Evolutionary conservation across 2,888 invertebrate genomes (phyloP), one percentile per base, ranked within the genome.

Genomic region (Dasysyrphus albostriatus): DNA sequence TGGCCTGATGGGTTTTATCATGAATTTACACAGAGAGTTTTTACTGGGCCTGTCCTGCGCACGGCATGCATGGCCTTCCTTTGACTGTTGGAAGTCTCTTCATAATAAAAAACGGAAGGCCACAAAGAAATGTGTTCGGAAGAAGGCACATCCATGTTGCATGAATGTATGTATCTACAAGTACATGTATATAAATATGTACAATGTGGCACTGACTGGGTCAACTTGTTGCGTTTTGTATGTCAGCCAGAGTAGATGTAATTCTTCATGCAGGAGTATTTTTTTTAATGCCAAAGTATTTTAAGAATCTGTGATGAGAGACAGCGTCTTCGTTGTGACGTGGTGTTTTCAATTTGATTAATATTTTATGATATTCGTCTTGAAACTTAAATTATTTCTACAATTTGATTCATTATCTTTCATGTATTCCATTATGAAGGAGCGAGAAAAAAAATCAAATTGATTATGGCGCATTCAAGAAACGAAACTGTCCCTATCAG

Each of bases 181-280:
- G 7, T 9, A 8, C 16, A 3, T 9, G 32, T 32, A 32, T 2
- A 32, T 32, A 32, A 1, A 32, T 32, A 32, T 32, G 16, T 16
- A 5, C 9, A n/a, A 49, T 51, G 70, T 70, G 51, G 69, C 59
- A 70, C 51, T 49, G 37, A 61, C 12, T 24, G 29, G 19, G 61
- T 61, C 59, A 61, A 78, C 78, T 70, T 78, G 78, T 78, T 78
- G 78, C 78, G 39, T 61, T 59, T 34, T 24, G 32, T 44, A 42
- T 47, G 67, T n/a, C 49, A 67, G 7, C 14, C 59, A 67, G 49
- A 67, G 49, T 29, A 51, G 29, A 59, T 42, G 19, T 37, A 24
- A 24, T 47, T 51, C 10, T 69, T 69, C n/a, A n/a, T 63, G 32
- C 44, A 0, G 24, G 39, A 61, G 7, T 56, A 32, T n/a, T 12